phyloP scores from a whole-genome alignment of 1,140 invertebrate species.

The Drosophila varians region DNA sequence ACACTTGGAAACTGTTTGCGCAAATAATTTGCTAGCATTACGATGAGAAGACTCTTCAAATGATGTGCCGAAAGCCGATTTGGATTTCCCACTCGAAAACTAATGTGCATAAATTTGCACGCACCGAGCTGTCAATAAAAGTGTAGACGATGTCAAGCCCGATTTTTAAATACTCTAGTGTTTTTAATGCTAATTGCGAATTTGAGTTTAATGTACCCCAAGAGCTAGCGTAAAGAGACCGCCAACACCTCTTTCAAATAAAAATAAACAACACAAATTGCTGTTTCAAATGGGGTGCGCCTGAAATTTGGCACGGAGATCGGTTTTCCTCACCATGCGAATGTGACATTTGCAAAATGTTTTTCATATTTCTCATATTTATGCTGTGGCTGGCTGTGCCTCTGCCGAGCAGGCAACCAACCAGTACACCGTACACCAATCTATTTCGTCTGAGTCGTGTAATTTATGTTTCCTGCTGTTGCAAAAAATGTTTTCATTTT shows the following conservation, averaged over 20 bases:
- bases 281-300: conserved; percentile 30
- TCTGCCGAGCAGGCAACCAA: background rate
- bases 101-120: conserved; percentile 23
- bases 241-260: conserved; percentile 9
- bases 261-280: conserved; percentile 21
- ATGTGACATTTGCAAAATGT: conserved; percentile 52
- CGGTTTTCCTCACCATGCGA: conserved; percentile 43
- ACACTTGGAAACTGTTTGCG: conserved; percentile 2
- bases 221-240: background rate
- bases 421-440: conserved; percentile 17
- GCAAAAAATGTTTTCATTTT: conserved; percentile 38
- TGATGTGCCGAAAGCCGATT: conserved; percentile 17
- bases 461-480: conserved; percentile 49
- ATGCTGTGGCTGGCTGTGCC: conserved; percentile 8
- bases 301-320: conserved; percentile 38
- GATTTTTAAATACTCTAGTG: background rate
- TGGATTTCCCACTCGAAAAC: conserved; percentile 7
- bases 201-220: background rate
- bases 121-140: conserved; percentile 11
- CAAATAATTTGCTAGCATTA: conserved; percentile 27
- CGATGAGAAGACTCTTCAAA: conserved; percentile 6
- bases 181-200: background rate
- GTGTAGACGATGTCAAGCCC: background rate
- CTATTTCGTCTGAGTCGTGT: conserved; percentile 36
- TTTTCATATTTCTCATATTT: conserved; percentile 45